Evolutionary conservation across 1,140 invertebrate genomes (phyloP).

Genomic region (Drosophila tropicalis): DNA sequence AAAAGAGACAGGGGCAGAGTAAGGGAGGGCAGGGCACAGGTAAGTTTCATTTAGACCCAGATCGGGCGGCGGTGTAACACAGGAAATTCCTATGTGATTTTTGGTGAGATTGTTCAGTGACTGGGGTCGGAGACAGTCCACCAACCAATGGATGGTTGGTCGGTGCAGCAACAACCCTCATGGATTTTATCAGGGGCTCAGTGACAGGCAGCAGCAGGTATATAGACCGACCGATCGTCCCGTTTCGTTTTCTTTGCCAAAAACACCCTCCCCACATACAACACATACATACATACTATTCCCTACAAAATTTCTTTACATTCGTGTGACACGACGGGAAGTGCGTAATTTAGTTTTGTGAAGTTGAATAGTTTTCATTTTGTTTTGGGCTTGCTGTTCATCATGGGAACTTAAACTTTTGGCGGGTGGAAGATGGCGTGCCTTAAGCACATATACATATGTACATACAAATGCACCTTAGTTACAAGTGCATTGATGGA

Average conservation of each 20-base stretch:
- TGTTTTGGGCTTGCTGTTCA: slow-evolving; percentile 72
- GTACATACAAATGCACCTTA: background rate
- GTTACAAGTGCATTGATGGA: background rate
- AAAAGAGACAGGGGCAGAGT: slow-evolving; percentile 9
- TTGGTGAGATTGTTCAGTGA: slow-evolving; percentile 66
- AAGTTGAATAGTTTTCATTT: slow-evolving; percentile 39
- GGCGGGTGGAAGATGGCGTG: slow-evolving; percentile 39
- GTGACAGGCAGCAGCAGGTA: slow-evolving; percentile 50
- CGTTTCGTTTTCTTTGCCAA: slow-evolving; percentile 16
- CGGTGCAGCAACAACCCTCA: slow-evolving; percentile 64
- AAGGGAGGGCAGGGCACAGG: slow-evolving; percentile 47
- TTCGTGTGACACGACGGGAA: slow-evolving; percentile 57
- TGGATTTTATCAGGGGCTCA: background rate
- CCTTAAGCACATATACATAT: slow-evolving; percentile 25
- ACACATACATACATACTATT: slow-evolving; percentile 27
- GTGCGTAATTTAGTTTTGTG: slow-evolving; percentile 80
- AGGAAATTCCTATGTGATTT: slow-evolving; percentile 82
- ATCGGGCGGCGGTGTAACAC: slow-evolving; percentile 61
- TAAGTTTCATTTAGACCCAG: slow-evolving; percentile 46
- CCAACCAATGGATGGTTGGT: slow-evolving; percentile 17
- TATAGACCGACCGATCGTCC: slow-evolving; percentile 18
- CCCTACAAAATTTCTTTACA: slow-evolving; percentile 42
- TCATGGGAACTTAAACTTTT: slow-evolving; percentile 70
- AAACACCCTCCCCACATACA: slow-evolving; percentile 18
- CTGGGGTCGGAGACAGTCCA: slow-evolving; percentile 47